phyloP scores from a whole-genome alignment of 2,888 invertebrate genomes.

The Thysanoteuthis rhombus region DNA sequence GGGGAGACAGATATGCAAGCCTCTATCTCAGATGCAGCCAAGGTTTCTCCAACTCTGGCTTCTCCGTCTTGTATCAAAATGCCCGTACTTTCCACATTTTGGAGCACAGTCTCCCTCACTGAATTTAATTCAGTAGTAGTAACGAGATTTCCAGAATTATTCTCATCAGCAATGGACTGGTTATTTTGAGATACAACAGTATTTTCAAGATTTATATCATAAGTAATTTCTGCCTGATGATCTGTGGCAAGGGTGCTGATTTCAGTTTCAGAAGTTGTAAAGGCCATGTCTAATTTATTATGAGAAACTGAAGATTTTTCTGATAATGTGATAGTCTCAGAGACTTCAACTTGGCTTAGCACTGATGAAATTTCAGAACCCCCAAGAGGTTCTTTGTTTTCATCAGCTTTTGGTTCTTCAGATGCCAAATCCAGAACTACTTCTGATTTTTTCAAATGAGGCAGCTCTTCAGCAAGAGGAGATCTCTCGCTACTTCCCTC shows the following conservation, averaged over 20 bases:
- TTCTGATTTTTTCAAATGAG: neutral
- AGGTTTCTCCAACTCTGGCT: neutral
- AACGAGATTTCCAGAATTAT: neutral
- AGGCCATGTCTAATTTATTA: neutral
- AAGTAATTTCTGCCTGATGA: neutral
- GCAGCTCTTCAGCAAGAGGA: neutral
- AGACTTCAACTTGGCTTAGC: neutral
- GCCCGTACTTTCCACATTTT: neutral
- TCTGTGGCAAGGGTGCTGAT: neutral
- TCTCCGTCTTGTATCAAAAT: neutral
- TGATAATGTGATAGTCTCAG: neutral
- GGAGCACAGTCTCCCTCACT: neutral
- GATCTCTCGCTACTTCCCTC: neutral
- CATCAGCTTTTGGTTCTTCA: neutral
- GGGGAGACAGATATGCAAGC: neutral
- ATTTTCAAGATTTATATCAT: neutral
- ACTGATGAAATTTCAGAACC: neutral
- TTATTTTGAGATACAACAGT: neutral
- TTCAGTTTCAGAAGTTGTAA: neutral
- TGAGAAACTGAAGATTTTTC: neutral
- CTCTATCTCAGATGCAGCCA: neutral
- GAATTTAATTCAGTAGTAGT: neutral
- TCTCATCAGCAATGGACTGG: neutral
- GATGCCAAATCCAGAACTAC: neutral
- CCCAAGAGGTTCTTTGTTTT: neutral